phyloP scores from a whole-genome alignment of 1,140 invertebrate genomes.

The Brachionus sp. region DNA sequence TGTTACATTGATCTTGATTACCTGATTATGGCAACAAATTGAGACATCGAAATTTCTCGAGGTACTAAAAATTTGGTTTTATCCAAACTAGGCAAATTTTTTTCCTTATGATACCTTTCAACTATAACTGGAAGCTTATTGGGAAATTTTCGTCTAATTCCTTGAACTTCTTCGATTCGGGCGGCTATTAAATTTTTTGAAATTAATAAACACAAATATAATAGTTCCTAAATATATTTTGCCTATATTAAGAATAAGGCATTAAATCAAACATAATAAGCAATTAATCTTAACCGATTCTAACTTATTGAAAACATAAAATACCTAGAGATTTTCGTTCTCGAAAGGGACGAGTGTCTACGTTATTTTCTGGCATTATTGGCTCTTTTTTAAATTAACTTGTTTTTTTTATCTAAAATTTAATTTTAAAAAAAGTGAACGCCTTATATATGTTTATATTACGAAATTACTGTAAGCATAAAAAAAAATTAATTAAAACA shows the following conservation, averaged over 20 bases:
- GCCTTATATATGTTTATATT: no score
- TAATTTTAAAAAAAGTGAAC: not conserved
- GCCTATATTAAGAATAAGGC: no score
- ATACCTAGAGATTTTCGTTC: slow-evolving; percentile 52
- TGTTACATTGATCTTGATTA: slow-evolving; percentile 47
- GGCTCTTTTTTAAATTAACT: not conserved
- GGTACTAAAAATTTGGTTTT: slow-evolving; percentile 68
- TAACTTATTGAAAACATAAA: not conserved
- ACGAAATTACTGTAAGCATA: no score
- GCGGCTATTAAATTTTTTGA: slow-evolving; percentile 54
- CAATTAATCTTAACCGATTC: not conserved
- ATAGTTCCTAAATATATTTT: not conserved
- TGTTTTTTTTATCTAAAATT: not conserved
- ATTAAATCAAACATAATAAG: not conserved
- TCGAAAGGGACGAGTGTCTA: slow-evolving; percentile 48
- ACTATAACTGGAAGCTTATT: slow-evolving; percentile 65
- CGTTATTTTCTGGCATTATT: slow-evolving; percentile 36
- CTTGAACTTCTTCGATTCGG: slow-evolving; percentile 60
- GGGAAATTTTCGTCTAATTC: slow-evolving; percentile 60
- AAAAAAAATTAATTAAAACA: no score
- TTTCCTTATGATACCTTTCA: slow-evolving; percentile 65
- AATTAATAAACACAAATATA: not conserved
- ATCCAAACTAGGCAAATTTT: slow-evolving; percentile 65
- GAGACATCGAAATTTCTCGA: slow-evolving; percentile 66
- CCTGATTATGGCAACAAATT: slow-evolving; percentile 67